phyloP scores from a whole-genome alignment of 2,113 vertebrate species.

The Thinocorus orbignyianus region DNA sequence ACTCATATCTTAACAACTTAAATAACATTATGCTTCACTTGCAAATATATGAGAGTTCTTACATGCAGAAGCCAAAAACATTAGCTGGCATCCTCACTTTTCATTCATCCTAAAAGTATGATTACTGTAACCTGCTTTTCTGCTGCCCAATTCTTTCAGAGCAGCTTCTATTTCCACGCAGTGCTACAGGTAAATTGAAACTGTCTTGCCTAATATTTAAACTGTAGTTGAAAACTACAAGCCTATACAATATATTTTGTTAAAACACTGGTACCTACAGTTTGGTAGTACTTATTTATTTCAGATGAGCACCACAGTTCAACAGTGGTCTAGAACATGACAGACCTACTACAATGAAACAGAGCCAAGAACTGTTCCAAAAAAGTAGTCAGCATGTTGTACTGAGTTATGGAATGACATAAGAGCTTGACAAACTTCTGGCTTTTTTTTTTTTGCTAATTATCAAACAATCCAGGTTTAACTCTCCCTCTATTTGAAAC shows the following conservation, averaged over 20 bases:
- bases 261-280: background rate
- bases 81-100: background rate
- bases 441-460: background rate
- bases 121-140: background rate
- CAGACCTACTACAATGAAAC: background rate
- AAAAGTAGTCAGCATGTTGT: background rate
- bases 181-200: background rate
- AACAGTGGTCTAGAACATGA: background rate
- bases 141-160: background rate
- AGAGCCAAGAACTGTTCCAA: background rate
- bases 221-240: background rate
- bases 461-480: background rate
- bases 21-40: background rate
- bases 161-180: background rate
- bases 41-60: background rate
- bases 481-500: background rate
- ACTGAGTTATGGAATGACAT: background rate
- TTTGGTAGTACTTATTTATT: background rate
- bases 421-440: background rate
- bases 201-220: background rate
- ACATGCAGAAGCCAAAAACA: background rate
- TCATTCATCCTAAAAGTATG: background rate
- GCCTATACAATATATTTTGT: background rate
- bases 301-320: background rate
- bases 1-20: background rate